Evolutionary conservation across 2,797 vertebrate genomes (phyloP).

Genomic region (Lates japonicus): DNA sequence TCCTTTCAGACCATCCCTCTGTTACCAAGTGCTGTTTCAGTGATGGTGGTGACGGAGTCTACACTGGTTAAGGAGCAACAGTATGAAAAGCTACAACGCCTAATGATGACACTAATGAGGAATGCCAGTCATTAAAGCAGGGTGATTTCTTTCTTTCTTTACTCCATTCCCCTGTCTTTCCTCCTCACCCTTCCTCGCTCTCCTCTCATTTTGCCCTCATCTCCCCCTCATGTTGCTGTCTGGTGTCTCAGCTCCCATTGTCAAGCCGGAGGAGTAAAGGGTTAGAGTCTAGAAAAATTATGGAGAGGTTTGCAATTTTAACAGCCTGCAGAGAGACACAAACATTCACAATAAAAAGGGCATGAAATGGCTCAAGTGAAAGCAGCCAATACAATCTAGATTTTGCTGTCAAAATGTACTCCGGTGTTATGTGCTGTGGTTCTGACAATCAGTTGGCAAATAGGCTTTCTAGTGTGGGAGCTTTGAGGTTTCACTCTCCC

Average conservation of each 20-base stretch:
- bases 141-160: constrained; percentile 29
- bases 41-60: constrained; percentile 17
- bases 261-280: constrained; percentile 10
- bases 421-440: constrained; percentile 30
- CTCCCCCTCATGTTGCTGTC: neutral
- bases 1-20: constrained; percentile 38
- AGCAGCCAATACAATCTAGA: constrained; percentile 29
- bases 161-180: neutral
- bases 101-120: constrained; percentile 77
- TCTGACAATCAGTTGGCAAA: constrained; percentile 50
- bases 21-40: constrained; percentile 1
- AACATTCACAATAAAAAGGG: constrained; percentile 23
- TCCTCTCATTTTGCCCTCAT: neutral
- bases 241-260: constrained; percentile 20
- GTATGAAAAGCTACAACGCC: constrained; percentile 44
- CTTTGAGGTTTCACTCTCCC: constrained; percentile 55
- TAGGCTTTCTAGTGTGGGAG: constrained; percentile 35
- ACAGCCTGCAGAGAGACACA: constrained; percentile 32
- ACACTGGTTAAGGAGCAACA: constrained; percentile 29
- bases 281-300: constrained; percentile 30
- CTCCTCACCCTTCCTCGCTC: constrained; percentile 6
- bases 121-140: constrained; percentile 68
- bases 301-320: constrained; percentile 32
- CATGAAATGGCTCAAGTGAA: constrained; percentile 45
- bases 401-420: constrained; percentile 45